Base-by-base conservation (phyloP, 2,888 invertebrate species). In the Achlya flavicornis region DNA sequence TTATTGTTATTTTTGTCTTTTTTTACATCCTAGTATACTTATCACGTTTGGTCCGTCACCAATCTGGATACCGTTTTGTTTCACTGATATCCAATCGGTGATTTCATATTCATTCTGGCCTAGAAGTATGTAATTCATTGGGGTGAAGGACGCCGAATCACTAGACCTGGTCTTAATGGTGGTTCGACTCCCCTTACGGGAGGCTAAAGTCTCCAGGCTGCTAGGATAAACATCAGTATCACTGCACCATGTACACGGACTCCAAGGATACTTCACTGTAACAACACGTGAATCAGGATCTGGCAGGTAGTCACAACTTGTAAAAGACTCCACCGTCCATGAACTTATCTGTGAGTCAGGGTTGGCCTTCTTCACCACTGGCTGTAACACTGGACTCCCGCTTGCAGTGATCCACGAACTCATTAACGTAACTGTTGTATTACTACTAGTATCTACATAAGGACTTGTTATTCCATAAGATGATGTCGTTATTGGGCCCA, bases 281-380 rank as follows among this genome's bases (percentile, higher is more conserved):
- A 82, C 7, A 1, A 67, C 10, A 1, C 62, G 43, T 0, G 71
- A 67, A 5, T n/a, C 7, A 11, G 64, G 57, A 0, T 63, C 67
- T 0, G 64, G 66, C 0, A 63, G 4, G 4, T 62, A 12, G 0
- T 76, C 79, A 0, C 70, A 63, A 58, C 84, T 86, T 0, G 81
- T 78, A 8, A 76, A 85, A 0, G 81, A 72, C 43, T 87, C 83
- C 12, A 86, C 3, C 0, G 84, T 80, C 89, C 88, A 89, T 0
- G 85, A 81, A 35, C 82, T 82, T 0, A 75, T 81, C 0, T 71
- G 72, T 0, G 61, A 41, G 5, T 60, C 60, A 3, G 19, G n/a
- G n/a, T n/a, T 6, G 14, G 1, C 14, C 4, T 6, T 14, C 3
- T 43, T 14, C 3, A 1, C 10, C 19, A 53, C 3, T 4, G 69